Conservation (phyloP, 2,888 invertebrate genomes). For the Drosophila paramelanica region DNA sequence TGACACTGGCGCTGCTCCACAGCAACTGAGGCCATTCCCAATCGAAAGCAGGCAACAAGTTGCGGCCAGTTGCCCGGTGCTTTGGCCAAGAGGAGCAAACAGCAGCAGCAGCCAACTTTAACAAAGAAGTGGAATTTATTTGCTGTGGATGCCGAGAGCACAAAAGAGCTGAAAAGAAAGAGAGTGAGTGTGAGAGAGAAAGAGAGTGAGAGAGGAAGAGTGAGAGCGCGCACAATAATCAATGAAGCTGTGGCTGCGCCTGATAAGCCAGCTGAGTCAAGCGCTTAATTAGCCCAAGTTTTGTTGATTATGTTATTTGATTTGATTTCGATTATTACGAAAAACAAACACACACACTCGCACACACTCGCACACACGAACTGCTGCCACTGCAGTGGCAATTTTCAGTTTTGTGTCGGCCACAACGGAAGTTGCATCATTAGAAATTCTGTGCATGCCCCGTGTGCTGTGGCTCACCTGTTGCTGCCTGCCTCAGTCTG, state of each 20-base stretch:
- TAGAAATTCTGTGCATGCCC: constrained; percentile 66
- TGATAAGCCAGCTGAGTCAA: constrained; percentile 59
- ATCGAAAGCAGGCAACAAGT: constrained; percentile 61
- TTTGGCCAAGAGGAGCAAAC: constrained; percentile 73
- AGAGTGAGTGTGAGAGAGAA: constrained; percentile 19
- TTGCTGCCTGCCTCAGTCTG: constrained; percentile 19
- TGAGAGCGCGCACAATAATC: neutral
- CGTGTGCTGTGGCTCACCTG: constrained; percentile 27
- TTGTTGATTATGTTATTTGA: constrained; percentile 46
- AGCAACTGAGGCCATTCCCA: constrained; percentile 80
- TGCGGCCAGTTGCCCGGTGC: constrained; percentile 69
- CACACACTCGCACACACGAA: constrained; percentile 11
- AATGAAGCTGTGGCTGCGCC: constrained; percentile 11
- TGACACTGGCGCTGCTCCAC: constrained; percentile 85
- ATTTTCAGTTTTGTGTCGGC: constrained; percentile 12
- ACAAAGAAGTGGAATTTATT: constrained; percentile 64
- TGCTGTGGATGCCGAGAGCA: constrained; percentile 65
- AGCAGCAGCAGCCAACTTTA: constrained; percentile 47
- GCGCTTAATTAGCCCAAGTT: constrained; percentile 47
- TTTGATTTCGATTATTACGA: constrained; percentile 15
- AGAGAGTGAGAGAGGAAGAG: constrained; percentile 11
- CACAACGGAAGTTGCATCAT: constrained; percentile 72
- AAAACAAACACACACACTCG: constrained; percentile 8
- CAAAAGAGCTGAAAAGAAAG: constrained; percentile 7
- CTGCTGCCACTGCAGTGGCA: neutral